Evolutionary conservation across 2,888 invertebrate genomes (phyloP), one percentile per base, ranked within the genome.

Genomic region (Apodemia zela): DNA sequence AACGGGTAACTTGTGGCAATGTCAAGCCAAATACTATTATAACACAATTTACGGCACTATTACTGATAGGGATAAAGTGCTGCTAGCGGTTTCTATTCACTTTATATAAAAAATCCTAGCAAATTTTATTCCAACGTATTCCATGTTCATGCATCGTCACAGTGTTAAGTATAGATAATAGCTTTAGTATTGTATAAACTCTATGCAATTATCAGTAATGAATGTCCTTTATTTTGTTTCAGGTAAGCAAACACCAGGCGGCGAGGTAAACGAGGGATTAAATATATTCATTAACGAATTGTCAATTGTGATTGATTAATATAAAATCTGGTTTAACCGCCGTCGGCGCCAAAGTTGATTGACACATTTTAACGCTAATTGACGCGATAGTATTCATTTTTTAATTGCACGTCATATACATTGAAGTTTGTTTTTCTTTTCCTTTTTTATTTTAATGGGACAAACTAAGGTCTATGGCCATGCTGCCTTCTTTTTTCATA

Each of bases 341-440:
- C 66, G 73, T 68, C 68, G 51, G 49, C 35, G 69, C 65, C 62
- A 69, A 66, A 67, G 51, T 60, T 85, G 88, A 89, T 81, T 85
- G 88, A 87, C 87, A 81, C 78, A 76, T 85, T 87, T 85, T 80
- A 78, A 74, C 75, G 74, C 78, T 88, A 88, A 89, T 88, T 88
- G 88, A 86, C 87, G 73, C 71, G 15, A 68, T 77, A 73, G 75
- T 75, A 76, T 78, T 79, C 80, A 71, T 69, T 72, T 83, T 45
- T 84, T 82, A 84, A 84, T 84, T 83, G 82, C 76, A 75, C 63
- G 72, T 69, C 68, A 74, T 75, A 68, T 69, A 70, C 63, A 69
- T 62, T 70, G 49, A 18, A 60, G 49, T 17, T 58, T 29, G 15
- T 18, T 18, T 47, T 45, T n/a, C 5, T 6, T 45, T 45, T 15